Percentiles rank a stretch among this genome's conserved stretches.
Conservation (phyloP, 1,140 invertebrate genomes). For the Diprion similis region DNA sequence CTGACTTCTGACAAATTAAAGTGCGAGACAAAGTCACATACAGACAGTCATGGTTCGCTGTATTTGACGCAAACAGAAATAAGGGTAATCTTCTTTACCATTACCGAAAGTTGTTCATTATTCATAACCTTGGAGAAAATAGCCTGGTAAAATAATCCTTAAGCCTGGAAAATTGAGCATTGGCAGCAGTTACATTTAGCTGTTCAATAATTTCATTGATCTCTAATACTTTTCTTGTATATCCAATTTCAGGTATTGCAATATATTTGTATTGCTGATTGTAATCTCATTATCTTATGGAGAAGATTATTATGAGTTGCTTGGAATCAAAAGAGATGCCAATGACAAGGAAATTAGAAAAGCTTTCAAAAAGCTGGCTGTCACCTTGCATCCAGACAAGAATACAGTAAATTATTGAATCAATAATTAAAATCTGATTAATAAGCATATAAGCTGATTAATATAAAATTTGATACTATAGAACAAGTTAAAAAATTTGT, state of each 20-base stretch:
- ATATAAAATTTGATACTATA: conserved; percentile 11
- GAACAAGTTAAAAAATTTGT: conserved; percentile 1
- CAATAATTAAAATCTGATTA: conserved; percentile 3
- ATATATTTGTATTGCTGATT: conserved; percentile 31
- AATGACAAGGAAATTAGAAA: conserved; percentile 77
- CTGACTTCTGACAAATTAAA: neutral
- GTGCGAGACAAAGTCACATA: neutral
- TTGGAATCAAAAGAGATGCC: conserved; percentile 75
- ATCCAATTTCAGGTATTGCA: conserved; percentile 30
- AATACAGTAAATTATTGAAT: conserved; percentile 67
- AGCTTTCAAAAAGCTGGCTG: conserved; percentile 83
- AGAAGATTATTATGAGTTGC: conserved; percentile 70
- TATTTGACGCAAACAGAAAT: neutral
- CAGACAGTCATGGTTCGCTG: neutral
- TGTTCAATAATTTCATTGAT: neutral
- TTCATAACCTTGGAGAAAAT: too few species aligned
- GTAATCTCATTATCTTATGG: conserved; percentile 32
- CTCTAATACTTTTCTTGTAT: neutral
- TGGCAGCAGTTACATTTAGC: too few species aligned
- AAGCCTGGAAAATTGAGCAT: too few species aligned
- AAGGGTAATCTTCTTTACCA: too few species aligned
- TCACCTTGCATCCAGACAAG: conserved; percentile 86
- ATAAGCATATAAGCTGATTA: conserved; percentile 18
- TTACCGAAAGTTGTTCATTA: too few species aligned
- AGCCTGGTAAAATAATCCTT: too few species aligned